Conservation (phyloP, 2,797 vertebrate genomes). For the Erethizon dorsatum region DNA sequence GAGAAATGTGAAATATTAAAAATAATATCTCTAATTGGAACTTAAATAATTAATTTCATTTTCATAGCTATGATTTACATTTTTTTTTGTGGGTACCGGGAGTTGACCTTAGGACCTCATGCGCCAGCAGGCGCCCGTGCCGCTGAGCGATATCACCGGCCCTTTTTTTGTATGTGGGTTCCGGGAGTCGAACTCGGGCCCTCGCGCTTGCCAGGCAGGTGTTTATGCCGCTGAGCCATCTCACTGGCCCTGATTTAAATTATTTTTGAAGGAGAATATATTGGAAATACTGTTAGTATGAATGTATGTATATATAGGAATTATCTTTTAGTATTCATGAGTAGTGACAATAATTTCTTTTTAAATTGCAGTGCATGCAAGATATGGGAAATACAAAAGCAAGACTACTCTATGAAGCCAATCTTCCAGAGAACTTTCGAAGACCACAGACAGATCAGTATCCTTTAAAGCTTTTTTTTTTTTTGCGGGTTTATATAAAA, state of each 20-base stretch:
- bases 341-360: constrained; percentile 54
- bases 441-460: constrained; percentile 99
- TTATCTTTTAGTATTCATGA: constrained; percentile 35
- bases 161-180: too few relatives aligned
- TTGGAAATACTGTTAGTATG: constrained; percentile 36
- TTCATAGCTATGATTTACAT: constrained; percentile 60
- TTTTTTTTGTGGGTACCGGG: neutral
- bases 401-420: constrained; percentile 96
- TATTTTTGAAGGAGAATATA: constrained; percentile 47
- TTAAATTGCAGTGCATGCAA: constrained; percentile 94
- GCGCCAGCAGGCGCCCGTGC: too few relatives aligned
- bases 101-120: too few relatives aligned
- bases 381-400: constrained; percentile 98
- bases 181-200: too few relatives aligned
- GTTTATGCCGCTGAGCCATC: too few relatives aligned
- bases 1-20: constrained; percentile 47
- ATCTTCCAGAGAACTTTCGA: constrained; percentile 97
- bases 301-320: neutral
- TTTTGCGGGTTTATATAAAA: constrained; percentile 39
- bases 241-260: constrained; percentile 17
- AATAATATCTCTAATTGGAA: constrained; percentile 33
- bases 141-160: too few relatives aligned
- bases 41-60: constrained; percentile 57
- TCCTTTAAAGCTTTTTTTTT: constrained; percentile 90
- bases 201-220: too few relatives aligned